A percentile compares a stretch with the other conserved stretches of the same genome.
phyloP scores from a whole-genome alignment of 2,797 vertebrate species.

The Galaxias olidus region DNA sequence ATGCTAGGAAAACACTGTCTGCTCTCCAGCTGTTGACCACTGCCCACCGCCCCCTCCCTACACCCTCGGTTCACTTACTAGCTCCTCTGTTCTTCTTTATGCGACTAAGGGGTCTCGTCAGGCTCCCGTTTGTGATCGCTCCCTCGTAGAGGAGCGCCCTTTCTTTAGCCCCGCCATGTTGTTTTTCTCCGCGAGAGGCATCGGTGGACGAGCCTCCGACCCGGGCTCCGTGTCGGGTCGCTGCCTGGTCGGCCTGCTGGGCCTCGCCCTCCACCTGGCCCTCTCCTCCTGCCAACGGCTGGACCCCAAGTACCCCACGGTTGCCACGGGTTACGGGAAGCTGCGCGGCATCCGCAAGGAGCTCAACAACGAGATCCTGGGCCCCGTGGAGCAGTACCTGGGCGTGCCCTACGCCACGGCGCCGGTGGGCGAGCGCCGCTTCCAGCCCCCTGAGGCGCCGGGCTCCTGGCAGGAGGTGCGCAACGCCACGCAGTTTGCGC shows the following conservation, averaged over 20 bases:
- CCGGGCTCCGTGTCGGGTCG: constrained; percentile 63
- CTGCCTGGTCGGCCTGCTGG: constrained; percentile 74
- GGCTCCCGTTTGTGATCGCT: constrained; percentile 36
- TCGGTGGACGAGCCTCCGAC: constrained; percentile 56
- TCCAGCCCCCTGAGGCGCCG: constrained; percentile 90
- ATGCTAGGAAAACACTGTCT: constrained; percentile 46
- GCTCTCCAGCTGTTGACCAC: constrained; percentile 27
- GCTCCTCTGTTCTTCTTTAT: constrained; percentile 27
- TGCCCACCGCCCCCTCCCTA: constrained; percentile 46
- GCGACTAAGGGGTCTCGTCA: constrained; percentile 34
- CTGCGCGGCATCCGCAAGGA: constrained; percentile 80
- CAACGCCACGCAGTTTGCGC: constrained; percentile 88
- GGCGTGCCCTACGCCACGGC: constrained; percentile 91
- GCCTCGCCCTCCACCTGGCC: constrained; percentile 73
- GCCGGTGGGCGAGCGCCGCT: constrained; percentile 85
- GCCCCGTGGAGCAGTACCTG: constrained; percentile 88
- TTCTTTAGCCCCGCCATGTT: constrained; percentile 72
- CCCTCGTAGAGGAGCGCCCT: constrained; percentile 51
- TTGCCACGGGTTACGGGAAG: constrained; percentile 78
- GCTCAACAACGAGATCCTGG: constrained; percentile 90
- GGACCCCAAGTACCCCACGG: constrained; percentile 69
- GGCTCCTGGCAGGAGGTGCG: constrained; percentile 90
- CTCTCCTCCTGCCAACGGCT: constrained; percentile 75
- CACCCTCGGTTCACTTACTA: constrained; percentile 57
- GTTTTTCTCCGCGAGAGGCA: constrained; percentile 60